These are phyloP conservation scores for Rachycentron canadum DNA, from an alignment of 2,797 vertebrate species.

Conservation along the genomic window DNA sequence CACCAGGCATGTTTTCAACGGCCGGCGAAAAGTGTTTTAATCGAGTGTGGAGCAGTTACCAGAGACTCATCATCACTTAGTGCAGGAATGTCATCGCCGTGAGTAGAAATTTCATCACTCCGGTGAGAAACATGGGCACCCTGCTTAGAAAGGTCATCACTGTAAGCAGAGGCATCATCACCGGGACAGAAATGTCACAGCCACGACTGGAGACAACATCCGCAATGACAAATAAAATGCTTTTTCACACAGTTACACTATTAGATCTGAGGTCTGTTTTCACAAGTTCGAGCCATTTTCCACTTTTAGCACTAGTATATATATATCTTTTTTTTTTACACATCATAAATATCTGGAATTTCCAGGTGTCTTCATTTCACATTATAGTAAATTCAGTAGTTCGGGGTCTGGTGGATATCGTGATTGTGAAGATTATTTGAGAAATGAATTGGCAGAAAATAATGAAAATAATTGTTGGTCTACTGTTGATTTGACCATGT, in stretches of 20 bases:
- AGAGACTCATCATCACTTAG: not conserved
- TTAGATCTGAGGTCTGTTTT: not conserved
- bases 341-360: not conserved
- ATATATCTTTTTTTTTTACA: not conserved
- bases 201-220: not conserved
- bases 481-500: not conserved
- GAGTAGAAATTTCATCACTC: constrained; percentile 2
- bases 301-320: no score
- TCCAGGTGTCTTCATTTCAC: not conserved
- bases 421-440: not conserved
- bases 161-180: not conserved
- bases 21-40: not conserved
- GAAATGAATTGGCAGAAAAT: not conserved
- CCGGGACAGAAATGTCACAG: constrained; percentile 22
- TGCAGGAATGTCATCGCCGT: constrained; percentile 10
- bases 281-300: not conserved
- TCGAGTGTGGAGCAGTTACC: not conserved
- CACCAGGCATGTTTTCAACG: not conserved
- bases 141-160: constrained; percentile 37
- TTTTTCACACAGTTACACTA: no score
- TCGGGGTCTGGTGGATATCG: no score
- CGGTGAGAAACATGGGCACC: not conserved
- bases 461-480: not conserved
- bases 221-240: not conserved
- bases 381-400: not conserved